A percentile compares a stretch with the other conserved stretches of the same genome.
Evolutionary conservation across 2,888 invertebrate genomes (phyloP).

Genomic region (Drosophila flavopinicola): DNA sequence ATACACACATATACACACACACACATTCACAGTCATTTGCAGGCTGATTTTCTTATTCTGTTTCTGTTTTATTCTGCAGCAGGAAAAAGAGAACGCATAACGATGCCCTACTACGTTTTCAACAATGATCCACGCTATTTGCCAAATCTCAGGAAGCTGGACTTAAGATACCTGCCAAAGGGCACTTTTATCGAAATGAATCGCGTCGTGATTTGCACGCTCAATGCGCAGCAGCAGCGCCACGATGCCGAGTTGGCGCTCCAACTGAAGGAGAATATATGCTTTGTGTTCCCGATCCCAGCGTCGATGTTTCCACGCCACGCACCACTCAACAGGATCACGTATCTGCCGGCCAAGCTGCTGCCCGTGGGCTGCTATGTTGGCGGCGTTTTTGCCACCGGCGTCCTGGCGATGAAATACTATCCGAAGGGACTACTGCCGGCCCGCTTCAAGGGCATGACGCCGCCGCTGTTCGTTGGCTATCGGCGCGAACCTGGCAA

Average conservation of each 20-base stretch:
- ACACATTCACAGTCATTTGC: no score
- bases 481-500: slow-evolving; percentile 5
- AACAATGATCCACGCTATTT: slow-evolving; percentile 26
- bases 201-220: slow-evolving; percentile 6
- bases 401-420: slow-evolving; percentile 25
- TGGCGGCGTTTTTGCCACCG: slow-evolving; percentile 29
- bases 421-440: slow-evolving; percentile 29
- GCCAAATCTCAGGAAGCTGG: slow-evolving; percentile 21
- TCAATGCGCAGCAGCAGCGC: neutral
- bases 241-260: slow-evolving; percentile 21
- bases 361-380: slow-evolving; percentile 26
- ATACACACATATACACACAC: no score
- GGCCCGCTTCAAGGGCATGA: slow-evolving; percentile 11
- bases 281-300: slow-evolving; percentile 28
- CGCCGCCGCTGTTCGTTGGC: slow-evolving; percentile 46
- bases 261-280: neutral
- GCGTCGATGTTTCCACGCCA: slow-evolving; percentile 11
- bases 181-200: neutral
- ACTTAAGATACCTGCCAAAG: neutral
- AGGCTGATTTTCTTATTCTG: no score
- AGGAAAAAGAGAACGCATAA: neutral
- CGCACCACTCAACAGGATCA: slow-evolving; percentile 25
- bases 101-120: neutral
- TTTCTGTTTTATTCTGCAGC: no score
- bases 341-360: slow-evolving; percentile 21